Evolutionary conservation across 1,140 invertebrate genomes (phyloP).

Genomic region (Magallana ariakensis): DNA sequence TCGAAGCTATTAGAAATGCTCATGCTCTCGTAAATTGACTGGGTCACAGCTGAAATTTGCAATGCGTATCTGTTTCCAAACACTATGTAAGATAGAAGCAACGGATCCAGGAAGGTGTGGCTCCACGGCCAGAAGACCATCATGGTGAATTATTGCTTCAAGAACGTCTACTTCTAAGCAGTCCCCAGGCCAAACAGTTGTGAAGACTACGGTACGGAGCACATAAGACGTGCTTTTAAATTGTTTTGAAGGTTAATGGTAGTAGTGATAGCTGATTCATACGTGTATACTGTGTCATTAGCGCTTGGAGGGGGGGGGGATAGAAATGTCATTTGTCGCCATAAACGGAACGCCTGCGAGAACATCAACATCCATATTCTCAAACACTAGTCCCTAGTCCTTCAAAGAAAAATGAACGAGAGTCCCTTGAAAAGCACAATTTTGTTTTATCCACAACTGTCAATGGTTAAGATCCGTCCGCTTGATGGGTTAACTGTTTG

Average conservation of each 20-base stretch:
- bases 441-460: no score
- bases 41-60: no score
- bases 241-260: neutral
- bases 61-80: no score
- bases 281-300: no score
- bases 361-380: slow-evolving; percentile 49
- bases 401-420: slow-evolving; percentile 44
- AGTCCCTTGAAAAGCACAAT: no score
- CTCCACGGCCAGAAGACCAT: neutral
- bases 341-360: no score
- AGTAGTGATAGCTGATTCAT: neutral
- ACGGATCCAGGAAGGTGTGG: no score
- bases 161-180: slow-evolving; percentile 29
- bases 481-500: no score
- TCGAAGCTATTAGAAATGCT: no score
- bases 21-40: no score
- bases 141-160: slow-evolving; percentile 20
- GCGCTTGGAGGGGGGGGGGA: neutral
- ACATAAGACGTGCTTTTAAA: slow-evolving; percentile 23
- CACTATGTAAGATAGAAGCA: neutral
- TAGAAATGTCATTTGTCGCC: neutral
- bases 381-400: slow-evolving; percentile 41
- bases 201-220: neutral
- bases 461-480: no score
- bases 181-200: slow-evolving; percentile 45